These are phyloP conservation scores for Corticium candelabrum DNA, from an alignment of 37 sponge, comb jelly and placozoan species.

Conservation along the genomic window DNA sequence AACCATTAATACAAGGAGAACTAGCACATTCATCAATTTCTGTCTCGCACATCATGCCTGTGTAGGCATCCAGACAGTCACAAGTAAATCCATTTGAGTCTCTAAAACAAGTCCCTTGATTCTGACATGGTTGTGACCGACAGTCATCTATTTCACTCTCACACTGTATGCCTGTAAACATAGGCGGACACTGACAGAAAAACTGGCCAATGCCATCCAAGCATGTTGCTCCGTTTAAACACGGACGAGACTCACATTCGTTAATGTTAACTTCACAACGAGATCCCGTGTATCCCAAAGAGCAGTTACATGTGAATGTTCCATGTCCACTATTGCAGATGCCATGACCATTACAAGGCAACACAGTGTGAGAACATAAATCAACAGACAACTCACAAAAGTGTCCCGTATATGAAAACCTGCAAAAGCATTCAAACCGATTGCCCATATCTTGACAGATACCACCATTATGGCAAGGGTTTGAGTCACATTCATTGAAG, in stretches of 20 bases:
- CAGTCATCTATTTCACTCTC: conserved; percentile 36
- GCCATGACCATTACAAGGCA: conserved; percentile 23
- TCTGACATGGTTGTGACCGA: conserved; percentile 28
- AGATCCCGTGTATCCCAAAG: conserved; percentile 28
- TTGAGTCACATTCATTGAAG: conserved; percentile 7
- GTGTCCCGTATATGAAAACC: conserved; percentile 22
- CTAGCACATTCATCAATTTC: conserved; percentile 19
- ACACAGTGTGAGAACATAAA: conserved; percentile 24
- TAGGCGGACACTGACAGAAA: conserved; percentile 29
- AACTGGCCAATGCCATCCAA: conserved; percentile 14
- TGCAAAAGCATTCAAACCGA: conserved; percentile 5
- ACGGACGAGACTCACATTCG: conserved; percentile 30
- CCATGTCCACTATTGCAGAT: conserved; percentile 15
- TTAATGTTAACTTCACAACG: conserved; percentile 23
- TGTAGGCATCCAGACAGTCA: background rate
- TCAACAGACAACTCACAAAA: conserved; percentile 21
- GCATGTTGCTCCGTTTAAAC: conserved; percentile 38
- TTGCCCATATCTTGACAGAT: background rate
- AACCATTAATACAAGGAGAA: background rate
- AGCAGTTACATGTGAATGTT: conserved; percentile 18
- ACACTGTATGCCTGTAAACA: conserved; percentile 38
- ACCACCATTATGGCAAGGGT: conserved; percentile 13
- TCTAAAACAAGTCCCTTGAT: conserved; percentile 2
- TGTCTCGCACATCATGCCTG: background rate
- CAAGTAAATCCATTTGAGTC: too few species aligned